Base-by-base conservation (phyloP, 1,140 invertebrate genomes). In the Apis mellifera region DNA sequence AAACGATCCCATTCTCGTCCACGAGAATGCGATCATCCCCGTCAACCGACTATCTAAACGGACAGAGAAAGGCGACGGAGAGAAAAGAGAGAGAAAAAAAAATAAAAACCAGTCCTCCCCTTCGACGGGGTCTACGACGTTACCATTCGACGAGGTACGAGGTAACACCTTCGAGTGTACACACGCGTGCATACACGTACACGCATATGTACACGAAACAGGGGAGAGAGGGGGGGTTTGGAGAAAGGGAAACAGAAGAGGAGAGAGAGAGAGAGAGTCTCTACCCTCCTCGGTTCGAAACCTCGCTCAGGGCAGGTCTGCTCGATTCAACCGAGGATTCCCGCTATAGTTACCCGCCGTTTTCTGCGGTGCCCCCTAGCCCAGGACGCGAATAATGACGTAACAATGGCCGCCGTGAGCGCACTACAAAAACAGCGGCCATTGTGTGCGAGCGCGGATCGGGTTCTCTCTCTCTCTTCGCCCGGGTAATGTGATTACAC, bases 321-420 rank as follows among this genome's bases (percentile, higher is more conserved):
- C 72, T 89, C 76, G 82, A 85, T 87, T 84, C 88, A 71, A 52
- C 54, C 50, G 68, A 64, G 72, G 70, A 9, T 9, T 80, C 83
- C 85, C 26, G 78, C 85, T 78, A 74, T 75, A 73, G 82, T 85
- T 83, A 77, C 86, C 68, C 83, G 60, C 57, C 87, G 84, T 84
- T 74, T 42, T 76, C 76, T 73, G 77, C 65, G 89, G 82, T 84
- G 85, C 85, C 90, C 32, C 76, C 82, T 78, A 76, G 86, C 85
- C 71, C 78, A 75, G 90, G 89, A 90, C 86, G 89, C 91, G 92
- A 94, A 92, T 94, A 94, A 94, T 94, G 92, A 94, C 90, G 92
- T 91, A 94, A 94, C 94, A 94, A 94, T 94, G 92, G 92, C 89
- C 81, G 90, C 89, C 88, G 84, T 90, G 89, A 92, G 90, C 89